Base-by-base conservation (phyloP, 2,888 invertebrate species). In the Ditula angustiorana region DNA sequence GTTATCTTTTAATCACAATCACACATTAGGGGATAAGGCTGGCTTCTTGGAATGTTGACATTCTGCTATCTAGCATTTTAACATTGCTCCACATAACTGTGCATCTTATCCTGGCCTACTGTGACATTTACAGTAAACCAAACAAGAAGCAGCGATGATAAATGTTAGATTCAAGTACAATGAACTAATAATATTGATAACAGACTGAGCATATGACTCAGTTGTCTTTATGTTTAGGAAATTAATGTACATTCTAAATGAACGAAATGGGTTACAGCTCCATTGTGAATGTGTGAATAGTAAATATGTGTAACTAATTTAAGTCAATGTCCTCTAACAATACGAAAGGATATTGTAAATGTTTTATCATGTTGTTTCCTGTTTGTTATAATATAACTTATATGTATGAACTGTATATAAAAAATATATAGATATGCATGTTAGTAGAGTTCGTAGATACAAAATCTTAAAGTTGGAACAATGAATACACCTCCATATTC, bases 101-200 rank as follows among this genome's bases (percentile, higher is more conserved):
- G 2, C 5, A 10, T 5, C 33, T 13, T 13, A n/a, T 53, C 7
- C 35, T 53, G 52, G 33, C 35, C 53, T 23, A 23, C n/a, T 35
- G 10, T 10, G 7, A 35, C 50, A 28, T 30, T 26, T 8, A 11
- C 50, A 35, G 21, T 53, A 50, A 50, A 30, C 33, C 21, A 33
- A 53, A 35, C 53, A 53, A 33, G 33, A 52, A 23, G 10, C 19
- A 35, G n/a, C n/a, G 23, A 55, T 49, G 55, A 55, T 55, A 61
- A 46, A 37, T 21, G 23, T n/a, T 16, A 30, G 23, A 41, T 49
- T 49, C 21, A 37, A 50, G 62, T 44, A 28, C 57, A 63, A 50
- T 44, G 30, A 57, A 63, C 50, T 24, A 57, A 50, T 62, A 56
- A 62, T 57, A 57, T 50, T 50, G 49, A 57, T 57, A 62, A 23